Evolutionary conservation across 2,888 invertebrate species (phyloP).

Genomic region (Parasteatoda lunata): DNA sequence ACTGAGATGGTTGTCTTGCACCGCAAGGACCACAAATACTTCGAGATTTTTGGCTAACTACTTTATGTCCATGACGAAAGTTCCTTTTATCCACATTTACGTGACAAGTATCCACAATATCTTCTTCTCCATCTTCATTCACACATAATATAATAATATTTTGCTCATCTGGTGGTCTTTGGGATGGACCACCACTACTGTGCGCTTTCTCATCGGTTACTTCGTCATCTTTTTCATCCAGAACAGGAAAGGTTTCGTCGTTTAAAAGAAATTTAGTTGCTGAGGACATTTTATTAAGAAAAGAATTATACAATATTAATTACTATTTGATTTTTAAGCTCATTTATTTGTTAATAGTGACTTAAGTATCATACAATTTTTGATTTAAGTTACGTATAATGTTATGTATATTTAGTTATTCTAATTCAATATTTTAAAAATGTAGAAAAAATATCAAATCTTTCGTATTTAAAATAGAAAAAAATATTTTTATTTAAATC

Average conservation of each 20-base stretch:
- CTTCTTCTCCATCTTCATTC: constrained; percentile 32
- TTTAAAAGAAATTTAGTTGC: background rate
- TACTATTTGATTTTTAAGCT: too few relatives aligned
- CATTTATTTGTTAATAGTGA: too few relatives aligned
- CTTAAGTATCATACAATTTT: too few relatives aligned
- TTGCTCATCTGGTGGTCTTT: background rate
- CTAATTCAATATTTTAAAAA: too few relatives aligned
- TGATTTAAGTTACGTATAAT: too few relatives aligned
- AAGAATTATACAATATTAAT: background rate
- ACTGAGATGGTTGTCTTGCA: background rate
- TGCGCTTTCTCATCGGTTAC: background rate
- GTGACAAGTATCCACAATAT: constrained; percentile 21
- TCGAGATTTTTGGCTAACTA: constrained; percentile 10
- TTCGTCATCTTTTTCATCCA: background rate
- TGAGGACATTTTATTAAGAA: background rate
- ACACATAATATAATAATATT: constrained; percentile 30
- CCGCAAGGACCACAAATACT: constrained; percentile 22
- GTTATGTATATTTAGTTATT: too few relatives aligned
- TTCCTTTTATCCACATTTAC: background rate
- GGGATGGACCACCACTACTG: background rate
- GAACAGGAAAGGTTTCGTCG: background rate
- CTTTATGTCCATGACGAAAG: background rate
- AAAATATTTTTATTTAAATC: too few relatives aligned
- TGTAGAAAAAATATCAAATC: too few relatives aligned
- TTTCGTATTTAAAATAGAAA: too few relatives aligned